These are phyloP conservation scores for Mobula hypostoma DNA, from an alignment of 2,113 vertebrate species.

Conservation along the genomic window DNA sequence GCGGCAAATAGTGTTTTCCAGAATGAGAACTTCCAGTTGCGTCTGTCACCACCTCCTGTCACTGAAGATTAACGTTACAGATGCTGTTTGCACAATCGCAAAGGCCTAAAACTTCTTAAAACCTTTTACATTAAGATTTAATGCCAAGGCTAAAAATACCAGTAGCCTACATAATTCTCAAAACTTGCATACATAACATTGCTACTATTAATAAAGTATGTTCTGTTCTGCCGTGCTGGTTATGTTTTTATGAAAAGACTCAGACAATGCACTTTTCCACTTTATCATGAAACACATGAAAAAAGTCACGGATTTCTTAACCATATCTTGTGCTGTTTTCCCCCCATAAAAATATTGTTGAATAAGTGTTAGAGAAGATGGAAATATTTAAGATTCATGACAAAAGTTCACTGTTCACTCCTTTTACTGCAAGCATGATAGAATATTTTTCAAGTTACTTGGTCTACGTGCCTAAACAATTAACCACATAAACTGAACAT, in stretches of 20 bases:
- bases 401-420: neutral
- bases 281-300: neutral
- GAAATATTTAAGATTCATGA: neutral
- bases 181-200: neutral
- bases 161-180: neutral
- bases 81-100: neutral
- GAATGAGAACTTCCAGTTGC: slow-evolving; percentile 78
- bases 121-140: neutral
- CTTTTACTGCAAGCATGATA: neutral
- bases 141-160: neutral
- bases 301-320: neutral
- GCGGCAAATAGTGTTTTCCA: slow-evolving; percentile 68
- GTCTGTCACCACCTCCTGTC: slow-evolving; percentile 74
- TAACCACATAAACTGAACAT: neutral
- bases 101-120: neutral
- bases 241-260: neutral
- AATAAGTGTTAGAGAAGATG: neutral
- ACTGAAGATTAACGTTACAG: slow-evolving; percentile 67
- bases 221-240: neutral
- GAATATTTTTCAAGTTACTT: neutral
- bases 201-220: slow-evolving; percentile 12
- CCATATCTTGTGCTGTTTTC: neutral
- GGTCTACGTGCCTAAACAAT: neutral
- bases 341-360: neutral
- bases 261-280: neutral